Base-by-base conservation (phyloP, 2,888 invertebrate genomes). In the Xylophagus ater region DNA sequence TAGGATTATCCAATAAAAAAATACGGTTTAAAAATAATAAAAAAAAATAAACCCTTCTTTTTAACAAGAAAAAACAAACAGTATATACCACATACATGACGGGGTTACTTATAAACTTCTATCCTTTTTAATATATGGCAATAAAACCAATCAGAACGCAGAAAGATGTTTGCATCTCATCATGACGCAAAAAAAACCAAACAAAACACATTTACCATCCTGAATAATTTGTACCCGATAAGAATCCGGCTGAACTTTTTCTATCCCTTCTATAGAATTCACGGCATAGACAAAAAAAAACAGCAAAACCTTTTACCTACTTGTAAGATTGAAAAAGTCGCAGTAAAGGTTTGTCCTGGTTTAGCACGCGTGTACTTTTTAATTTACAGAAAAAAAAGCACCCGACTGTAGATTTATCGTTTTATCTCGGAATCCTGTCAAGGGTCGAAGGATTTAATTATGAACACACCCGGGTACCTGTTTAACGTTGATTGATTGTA, bases 401-500 rank as follows among this genome's bases (percentile, higher is more conserved):
- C n/a, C n/a, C 34, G 15, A 21, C 21, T 24, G 25, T 26, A 34
- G 28, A 40, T 40, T 40, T 40, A 40, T 40, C 28, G 28, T 34
- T 34, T 34, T 21, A 20, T 21, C 34, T 21, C 17, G 10, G 8
- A 10, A 15, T 18, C 23, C 13, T 31, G 37, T 37, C 29, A 40
- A 40, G 35, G 42, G 38, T 38, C 28, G 34, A 35, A 15, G 34
- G 36, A 42, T 38, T 42, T 42, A 34, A 42, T 42, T 42, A 42
- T 32, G 34, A 31, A 30, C 34, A 31, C 25, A 37, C 34, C 30
- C 18, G 34, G 38, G 30, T 42, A 42, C 35, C 38, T 42, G 42
- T 42, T 42, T 38, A 38, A 34, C 38, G 35, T 34, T 42, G 42
- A 42, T 42, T 42, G 42, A 42, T 42, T 42, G 38, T 38, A 19